Base-by-base conservation (phyloP, 1,140 invertebrate genomes). In the Papilio polytes region DNA sequence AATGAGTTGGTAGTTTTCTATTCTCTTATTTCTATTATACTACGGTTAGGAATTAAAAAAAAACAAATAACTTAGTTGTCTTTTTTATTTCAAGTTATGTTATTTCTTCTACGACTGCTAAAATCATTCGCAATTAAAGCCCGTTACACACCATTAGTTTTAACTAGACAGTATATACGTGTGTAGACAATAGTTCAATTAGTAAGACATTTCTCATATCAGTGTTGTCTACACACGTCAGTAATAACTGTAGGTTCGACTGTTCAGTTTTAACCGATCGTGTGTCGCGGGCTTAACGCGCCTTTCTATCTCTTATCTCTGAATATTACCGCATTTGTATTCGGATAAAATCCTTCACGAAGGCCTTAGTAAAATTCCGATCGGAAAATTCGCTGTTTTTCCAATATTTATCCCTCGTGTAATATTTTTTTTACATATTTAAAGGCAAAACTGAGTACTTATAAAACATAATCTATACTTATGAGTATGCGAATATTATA, bases 341-440 rank as follows among this genome's bases (percentile, higher is more conserved):
- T 22, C 59, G 26, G 59, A 26, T 12, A 12, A 10, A 63, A 63
- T 63, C 56, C n/a, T 63, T 63, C 59, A 26, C 59, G 56, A 59
- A 22, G 59, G 22, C 9, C 12, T 26, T 12, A 12, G 59, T 63
- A 63, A 63, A 63, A 26, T 63, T 63, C 20, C 22, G 20, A 22
- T 63, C 59, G 59, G 59, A 63, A 63, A 63, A 63, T 63, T 20
- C 12, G 22, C 20, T 20, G 59, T 63, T 63, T 63, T 20, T 59
- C 22, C 7, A 7, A 59, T n/a, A 59, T 20, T 63, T 63, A 63
- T 63, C 2, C 22, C 10, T 22, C 4, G 20, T 0, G 22, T 63
- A 12, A 3, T 22, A 63, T 12, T 22, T 26, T 63, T 63, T 63
- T 3, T 36, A 36, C 31, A 36, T 36, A 36, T 36, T 36, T 36